Evolutionary conservation across 2,113 vertebrate species (phyloP).

Genomic region (Pandion haliaetus): DNA sequence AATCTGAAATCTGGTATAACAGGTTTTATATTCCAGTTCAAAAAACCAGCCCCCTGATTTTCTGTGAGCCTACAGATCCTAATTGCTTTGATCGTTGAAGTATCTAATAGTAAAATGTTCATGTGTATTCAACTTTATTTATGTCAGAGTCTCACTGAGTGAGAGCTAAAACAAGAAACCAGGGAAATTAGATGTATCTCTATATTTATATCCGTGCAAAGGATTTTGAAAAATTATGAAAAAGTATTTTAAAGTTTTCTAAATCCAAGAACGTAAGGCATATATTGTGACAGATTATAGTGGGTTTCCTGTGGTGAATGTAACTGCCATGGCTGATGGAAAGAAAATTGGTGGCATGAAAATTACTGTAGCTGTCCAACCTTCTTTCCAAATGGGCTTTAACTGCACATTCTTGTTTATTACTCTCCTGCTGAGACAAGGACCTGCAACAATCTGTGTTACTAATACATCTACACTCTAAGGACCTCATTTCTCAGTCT

Average conservation of each 20-base stretch:
- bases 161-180: background rate
- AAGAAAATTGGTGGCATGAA: background rate
- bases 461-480: background rate
- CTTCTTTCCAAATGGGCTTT: background rate
- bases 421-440: background rate
- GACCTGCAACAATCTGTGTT: background rate
- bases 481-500: background rate
- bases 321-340: background rate
- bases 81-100: background rate
- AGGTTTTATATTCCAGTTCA: background rate
- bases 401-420: background rate
- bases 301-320: slow-evolving; percentile 2
- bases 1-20: background rate
- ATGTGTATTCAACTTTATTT: background rate
- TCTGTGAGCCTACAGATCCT: background rate
- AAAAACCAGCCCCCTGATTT: background rate
- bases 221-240: background rate
- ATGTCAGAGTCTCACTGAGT: background rate
- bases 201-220: background rate
- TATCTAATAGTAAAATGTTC: background rate
- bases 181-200: background rate
- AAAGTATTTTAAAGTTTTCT: background rate
- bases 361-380: background rate
- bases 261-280: background rate
- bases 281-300: background rate